Conservation (phyloP, 2,888 invertebrate genomes). For the Allacma fusca region DNA sequence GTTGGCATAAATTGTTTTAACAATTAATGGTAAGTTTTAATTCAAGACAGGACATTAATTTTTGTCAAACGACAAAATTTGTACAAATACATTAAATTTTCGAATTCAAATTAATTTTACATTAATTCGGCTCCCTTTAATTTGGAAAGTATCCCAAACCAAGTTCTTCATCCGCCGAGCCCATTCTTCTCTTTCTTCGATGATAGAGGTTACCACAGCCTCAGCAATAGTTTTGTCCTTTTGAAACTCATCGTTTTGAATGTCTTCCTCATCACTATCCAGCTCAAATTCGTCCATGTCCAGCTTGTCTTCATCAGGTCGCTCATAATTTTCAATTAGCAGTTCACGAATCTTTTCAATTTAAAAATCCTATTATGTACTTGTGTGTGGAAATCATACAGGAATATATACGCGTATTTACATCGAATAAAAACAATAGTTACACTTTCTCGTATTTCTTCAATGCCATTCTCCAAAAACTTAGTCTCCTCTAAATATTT, state of each 20-base stretch:
- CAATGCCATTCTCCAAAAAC: constrained; percentile 28
- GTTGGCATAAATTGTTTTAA: not conserved
- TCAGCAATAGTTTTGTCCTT: constrained; percentile 49
- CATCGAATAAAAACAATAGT: too few species aligned
- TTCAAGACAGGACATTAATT: too few species aligned
- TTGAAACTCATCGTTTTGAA: constrained; percentile 48
- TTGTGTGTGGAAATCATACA: too few species aligned
- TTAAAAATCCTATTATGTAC: too few species aligned
- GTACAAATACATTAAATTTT: too few species aligned
- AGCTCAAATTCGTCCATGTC: constrained; percentile 52
- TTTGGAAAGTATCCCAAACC: constrained; percentile 55
- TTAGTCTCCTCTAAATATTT: constrained; percentile 31
- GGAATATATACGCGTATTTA: too few species aligned
- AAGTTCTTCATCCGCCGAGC: constrained; percentile 50
- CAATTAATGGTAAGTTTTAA: too few species aligned
- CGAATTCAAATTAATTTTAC: constrained; percentile 38
- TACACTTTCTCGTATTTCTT: constrained; percentile 4
- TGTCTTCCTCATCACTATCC: constrained; percentile 54
- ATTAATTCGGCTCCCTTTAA: constrained; percentile 53
- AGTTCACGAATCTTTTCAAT: constrained; percentile 55
- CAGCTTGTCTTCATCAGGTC: constrained; percentile 44
- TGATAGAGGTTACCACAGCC: constrained; percentile 47
- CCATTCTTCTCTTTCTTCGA: constrained; percentile 54
- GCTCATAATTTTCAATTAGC: constrained; percentile 50
- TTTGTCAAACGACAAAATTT: too few species aligned